Evolutionary conservation across 2,797 vertebrate species (phyloP), one percentile per base, ranked within the genome.

Genomic region (Luscinia luscinia): DNA sequence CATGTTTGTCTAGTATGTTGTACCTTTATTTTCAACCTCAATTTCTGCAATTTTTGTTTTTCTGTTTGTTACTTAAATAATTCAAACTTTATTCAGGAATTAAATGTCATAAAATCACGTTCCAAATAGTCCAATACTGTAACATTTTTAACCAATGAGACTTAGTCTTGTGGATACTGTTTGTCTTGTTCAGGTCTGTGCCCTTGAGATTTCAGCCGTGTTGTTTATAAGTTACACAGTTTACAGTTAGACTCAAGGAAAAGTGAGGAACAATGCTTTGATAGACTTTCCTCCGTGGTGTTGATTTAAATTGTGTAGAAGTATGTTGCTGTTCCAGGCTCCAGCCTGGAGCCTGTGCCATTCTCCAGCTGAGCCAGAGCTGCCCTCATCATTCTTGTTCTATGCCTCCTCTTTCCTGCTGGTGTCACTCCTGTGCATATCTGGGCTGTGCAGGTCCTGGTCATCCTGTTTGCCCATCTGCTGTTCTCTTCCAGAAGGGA

Each of bases 381-480:
- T 74, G 59, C 54, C 21, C 15, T 68, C 7, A 21, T 3, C 15
- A 10, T 76, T 70, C 12, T 66, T 62, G 3, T 62, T 76, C 38
- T 58, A 18, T 26, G 15, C 16, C 15, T 5, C 8, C 20, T 66
- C 24, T 48, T 83, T 73, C 61, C 40, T 68, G 16, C 23, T 26
- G 4, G 16, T 67, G 9, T 75, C 80, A 26, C 20, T 58, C 5
- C 1, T 3, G 5, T 40, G 16, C 0, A 0, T 32, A n/a, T 13
- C 34, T 0, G 0, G 15, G 15, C 30, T 66, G 9, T 16, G 20
- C 38, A 43, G 12, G 15, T 74, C 9, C 16, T 2, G 1, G 1
- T 58, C 3, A 3, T 52, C 36, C 26, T 64, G 14, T 57, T 77
- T 49, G 20, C 61, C 32, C 26, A 9, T 68, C 28, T 78, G 52